Conservation (phyloP, 2,888 invertebrate genomes). For the Cacoxenus indagator region DNA sequence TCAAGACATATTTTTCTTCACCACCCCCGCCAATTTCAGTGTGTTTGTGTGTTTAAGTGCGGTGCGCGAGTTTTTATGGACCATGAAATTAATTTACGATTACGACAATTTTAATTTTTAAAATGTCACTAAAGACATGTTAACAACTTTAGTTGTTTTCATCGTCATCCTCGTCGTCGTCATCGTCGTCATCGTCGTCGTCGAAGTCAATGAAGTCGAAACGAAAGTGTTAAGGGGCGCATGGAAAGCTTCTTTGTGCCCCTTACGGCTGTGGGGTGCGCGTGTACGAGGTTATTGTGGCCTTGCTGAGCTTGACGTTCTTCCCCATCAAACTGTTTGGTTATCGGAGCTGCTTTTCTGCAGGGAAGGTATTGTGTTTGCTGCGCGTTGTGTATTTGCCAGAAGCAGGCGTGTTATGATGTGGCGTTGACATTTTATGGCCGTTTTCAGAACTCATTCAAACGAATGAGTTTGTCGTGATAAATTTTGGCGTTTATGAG, state of each 20-base stretch:
- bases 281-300: background rate
- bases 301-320: background rate
- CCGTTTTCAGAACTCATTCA: conserved; percentile 36
- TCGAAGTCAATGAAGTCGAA: conserved; percentile 11
- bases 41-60: background rate
- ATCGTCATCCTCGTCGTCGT: background rate
- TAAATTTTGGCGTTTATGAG: conserved; percentile 3
- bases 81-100: conserved; percentile 71
- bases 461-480: conserved; percentile 25
- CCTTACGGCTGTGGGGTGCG: background rate
- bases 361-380: background rate
- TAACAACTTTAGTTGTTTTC: conserved; percentile 43
- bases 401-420: conserved; percentile 34
- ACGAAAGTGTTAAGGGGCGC: conserved; percentile 55
- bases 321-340: background rate
- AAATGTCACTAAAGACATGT: conserved; percentile 61
- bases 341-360: background rate
- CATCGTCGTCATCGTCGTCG: background rate
- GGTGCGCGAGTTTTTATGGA: conserved; percentile 58
- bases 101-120: conserved; percentile 66
- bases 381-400: conserved; percentile 2
- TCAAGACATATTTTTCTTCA: background rate
- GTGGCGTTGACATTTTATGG: conserved; percentile 49
- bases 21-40: background rate
- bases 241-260: conserved; percentile 35